These are phyloP conservation scores for Cephus runcator DNA, from an alignment of 2,888 invertebrate species.

Conservation along the genomic window DNA sequence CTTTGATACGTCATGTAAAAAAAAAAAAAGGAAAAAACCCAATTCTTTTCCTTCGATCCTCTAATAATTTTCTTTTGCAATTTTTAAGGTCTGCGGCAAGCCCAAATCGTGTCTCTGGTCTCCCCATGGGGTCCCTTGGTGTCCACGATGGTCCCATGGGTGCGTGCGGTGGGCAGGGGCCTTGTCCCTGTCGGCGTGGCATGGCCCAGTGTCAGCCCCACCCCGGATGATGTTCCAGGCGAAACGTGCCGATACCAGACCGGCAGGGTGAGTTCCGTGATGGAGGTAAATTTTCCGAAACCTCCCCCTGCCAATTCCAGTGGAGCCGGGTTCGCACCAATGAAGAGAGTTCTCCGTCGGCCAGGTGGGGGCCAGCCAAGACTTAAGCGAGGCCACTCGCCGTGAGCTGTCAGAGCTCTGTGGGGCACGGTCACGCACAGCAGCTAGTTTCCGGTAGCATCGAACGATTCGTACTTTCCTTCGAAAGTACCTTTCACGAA, in stretches of 20 bases:
- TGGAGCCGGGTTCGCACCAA: slow-evolving; percentile 50
- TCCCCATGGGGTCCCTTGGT: too few species aligned
- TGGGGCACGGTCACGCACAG: slow-evolving; percentile 66
- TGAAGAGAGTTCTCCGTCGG: slow-evolving; percentile 44
- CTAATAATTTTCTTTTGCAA: too few species aligned
- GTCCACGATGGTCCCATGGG: too few species aligned
- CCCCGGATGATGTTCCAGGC: slow-evolving; percentile 1
- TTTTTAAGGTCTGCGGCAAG: too few species aligned
- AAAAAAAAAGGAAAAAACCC: too few species aligned
- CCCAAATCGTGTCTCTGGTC: too few species aligned
- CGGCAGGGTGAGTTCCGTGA: slow-evolving; percentile 1
- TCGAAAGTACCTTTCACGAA: slow-evolving; percentile 17
- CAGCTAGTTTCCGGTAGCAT: slow-evolving; percentile 42
- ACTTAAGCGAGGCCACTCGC: slow-evolving; percentile 66
- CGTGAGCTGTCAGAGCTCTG: slow-evolving; percentile 66
- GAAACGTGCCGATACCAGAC: neutral
- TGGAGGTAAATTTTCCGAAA: slow-evolving; percentile 58
- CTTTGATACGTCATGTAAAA: too few species aligned
- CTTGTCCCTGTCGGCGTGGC: slow-evolving; percentile 14
- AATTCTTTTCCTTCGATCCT: too few species aligned
- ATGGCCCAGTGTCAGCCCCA: slow-evolving; percentile 31
- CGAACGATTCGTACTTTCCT: slow-evolving; percentile 22
- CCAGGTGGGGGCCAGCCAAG: slow-evolving; percentile 59
- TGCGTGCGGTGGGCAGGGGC: too few species aligned
- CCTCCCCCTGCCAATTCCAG: slow-evolving; percentile 57